Percentiles rank a stretch among this genome's conserved stretches.
Conservation (phyloP, 2,113 vertebrate genomes). For the Lepus americanus region DNA sequence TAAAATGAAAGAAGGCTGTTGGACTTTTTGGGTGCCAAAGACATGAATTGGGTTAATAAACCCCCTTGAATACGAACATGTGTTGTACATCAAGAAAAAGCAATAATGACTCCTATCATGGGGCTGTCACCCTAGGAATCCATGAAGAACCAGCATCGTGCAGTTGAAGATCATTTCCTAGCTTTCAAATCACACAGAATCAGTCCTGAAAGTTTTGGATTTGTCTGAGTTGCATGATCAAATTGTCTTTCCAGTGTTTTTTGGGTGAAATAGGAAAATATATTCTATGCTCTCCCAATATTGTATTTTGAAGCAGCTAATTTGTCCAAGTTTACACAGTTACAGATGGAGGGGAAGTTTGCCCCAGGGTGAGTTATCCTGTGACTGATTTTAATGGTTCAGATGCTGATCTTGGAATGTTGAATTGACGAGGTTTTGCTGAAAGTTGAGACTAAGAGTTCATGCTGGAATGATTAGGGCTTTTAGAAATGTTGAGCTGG, state of each 20-base stretch:
- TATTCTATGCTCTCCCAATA: neutral
- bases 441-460: neutral
- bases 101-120: neutral
- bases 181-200: neutral
- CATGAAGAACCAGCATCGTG: neutral
- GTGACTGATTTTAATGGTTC: neutral
- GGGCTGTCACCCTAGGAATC: neutral
- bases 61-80: rapidly evolving
- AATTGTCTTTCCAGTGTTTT: neutral
- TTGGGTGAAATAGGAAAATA: neutral
- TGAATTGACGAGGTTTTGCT: neutral
- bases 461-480: neutral
- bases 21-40: neutral
- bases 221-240: neutral
- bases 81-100: neutral
- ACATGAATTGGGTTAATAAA: neutral
- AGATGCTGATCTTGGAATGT: neutral
- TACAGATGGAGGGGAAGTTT: neutral
- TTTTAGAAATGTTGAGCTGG: neutral
- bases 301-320: neutral
- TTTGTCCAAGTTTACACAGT: neutral
- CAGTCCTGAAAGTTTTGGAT: neutral
- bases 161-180: neutral
- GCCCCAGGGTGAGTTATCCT: neutral
- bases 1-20: neutral